Conservation (phyloP, 2,113 vertebrate species). For the Laterallus jamaicensis region DNA sequence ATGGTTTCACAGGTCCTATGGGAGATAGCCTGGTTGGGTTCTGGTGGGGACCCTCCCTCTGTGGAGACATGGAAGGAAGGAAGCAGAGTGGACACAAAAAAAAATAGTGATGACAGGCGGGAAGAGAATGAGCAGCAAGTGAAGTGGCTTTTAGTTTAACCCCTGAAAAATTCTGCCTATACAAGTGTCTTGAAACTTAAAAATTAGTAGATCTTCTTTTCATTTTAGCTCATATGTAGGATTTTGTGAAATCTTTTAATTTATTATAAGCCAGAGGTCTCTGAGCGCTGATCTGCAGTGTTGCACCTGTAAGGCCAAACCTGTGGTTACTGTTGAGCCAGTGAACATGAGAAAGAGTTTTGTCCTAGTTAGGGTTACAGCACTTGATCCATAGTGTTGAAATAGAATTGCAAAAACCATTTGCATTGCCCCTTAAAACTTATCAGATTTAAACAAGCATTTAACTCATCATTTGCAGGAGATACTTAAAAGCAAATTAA, state of each 20-base stretch:
- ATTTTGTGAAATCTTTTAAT: not conserved
- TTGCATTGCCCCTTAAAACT: slow-evolving; percentile 11
- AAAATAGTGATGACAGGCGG: not conserved
- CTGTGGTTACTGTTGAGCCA: not conserved
- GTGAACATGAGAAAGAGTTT: not conserved
- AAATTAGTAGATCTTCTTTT: not conserved
- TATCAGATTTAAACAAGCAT: not conserved
- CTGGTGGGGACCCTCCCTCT: not conserved
- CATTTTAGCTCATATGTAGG: not conserved
- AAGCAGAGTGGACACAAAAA: not conserved
- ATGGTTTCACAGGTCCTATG: not conserved
- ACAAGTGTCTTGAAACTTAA: not conserved
- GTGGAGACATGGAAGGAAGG: not conserved
- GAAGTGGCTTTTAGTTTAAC: not conserved
- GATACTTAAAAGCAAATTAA: not conserved
- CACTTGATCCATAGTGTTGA: not conserved
- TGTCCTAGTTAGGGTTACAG: not conserved
- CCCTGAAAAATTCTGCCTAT: not conserved
- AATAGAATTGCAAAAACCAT: slow-evolving; percentile 34
- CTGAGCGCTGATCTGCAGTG: not conserved
- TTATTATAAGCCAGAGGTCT: not conserved
- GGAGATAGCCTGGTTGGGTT: not conserved
- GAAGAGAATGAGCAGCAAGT: not conserved
- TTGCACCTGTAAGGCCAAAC: not conserved
- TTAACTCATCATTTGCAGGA: not conserved